Evolutionary conservation across 2,888 invertebrate genomes (phyloP).

Genomic region (Lepidochitona cinerea): DNA sequence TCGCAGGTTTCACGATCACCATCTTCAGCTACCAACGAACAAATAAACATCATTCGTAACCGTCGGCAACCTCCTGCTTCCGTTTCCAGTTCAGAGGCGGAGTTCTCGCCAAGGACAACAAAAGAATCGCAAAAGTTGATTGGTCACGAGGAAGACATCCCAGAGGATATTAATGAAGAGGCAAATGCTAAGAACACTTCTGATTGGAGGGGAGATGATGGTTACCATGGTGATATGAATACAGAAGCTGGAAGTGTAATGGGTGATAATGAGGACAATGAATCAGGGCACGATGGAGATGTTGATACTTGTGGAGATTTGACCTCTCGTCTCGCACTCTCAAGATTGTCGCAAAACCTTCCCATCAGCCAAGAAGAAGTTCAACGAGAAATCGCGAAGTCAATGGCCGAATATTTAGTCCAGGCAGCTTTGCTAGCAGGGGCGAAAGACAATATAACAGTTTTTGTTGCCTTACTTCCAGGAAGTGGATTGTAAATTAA

Average conservation of each 20-base stretch:
- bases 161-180: not conserved
- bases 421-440: conserved; percentile 68
- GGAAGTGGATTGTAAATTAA: conserved; percentile 55
- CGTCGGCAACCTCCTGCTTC: not conserved
- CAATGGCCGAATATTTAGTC: conserved; percentile 62
- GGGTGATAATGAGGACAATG: conserved; percentile 31
- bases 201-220: not conserved
- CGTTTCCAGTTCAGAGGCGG: not conserved
- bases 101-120: not conserved
- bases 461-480: conserved; percentile 61
- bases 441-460: conserved; percentile 64
- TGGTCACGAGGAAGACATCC: not conserved
- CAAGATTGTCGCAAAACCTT: conserved; percentile 37
- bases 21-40: not conserved
- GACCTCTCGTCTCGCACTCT: conserved; percentile 42
- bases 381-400: conserved; percentile 54
- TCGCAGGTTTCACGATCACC: not conserved
- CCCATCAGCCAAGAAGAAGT: conserved; percentile 44
- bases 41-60: not conserved
- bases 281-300: conserved; percentile 50
- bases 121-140: not conserved
- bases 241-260: conserved; percentile 49
- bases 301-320: conserved; percentile 48
- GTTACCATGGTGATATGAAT: conserved; percentile 22
- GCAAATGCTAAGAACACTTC: not conserved